Evolutionary conservation across 2,888 invertebrate species (phyloP), one percentile per base, ranked within the genome.

Genomic region (Microplitis deprimator): DNA sequence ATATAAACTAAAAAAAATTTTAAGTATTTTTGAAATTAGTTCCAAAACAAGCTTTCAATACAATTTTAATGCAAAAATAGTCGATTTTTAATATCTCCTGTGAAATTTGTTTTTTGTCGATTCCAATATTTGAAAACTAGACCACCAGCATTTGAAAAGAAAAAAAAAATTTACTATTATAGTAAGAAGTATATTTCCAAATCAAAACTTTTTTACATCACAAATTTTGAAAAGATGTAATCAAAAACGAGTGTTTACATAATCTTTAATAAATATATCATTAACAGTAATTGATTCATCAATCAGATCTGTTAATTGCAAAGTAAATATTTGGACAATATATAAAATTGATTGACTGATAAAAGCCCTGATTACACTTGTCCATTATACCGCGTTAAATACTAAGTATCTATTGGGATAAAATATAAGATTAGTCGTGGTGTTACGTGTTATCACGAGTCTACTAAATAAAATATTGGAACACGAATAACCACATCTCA

Each of bases 401-500:
- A 50, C 13, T 13, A 50, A 29, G 29, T 29, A 4, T 29, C 13
- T 8, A 50, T 13, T 50, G 10, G 50, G 50, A 13, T 13, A 50
- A 50, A 50, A 13, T 5, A 13, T 50, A 50, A 50, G 13, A 50
- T 50, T 50, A 50, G 13, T 29, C 29, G 3, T 4, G 29, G 3
- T 29, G 29, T 29, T 29, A 29, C 29, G 29, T 13, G 50, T 50
- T 50, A 50, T 50, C 50, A 50, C 13, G 13, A 50, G 13, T 50
- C 50, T 50, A 13, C 13, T 8, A 50, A 50, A 50, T 13, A 50
- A 50, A 50, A 50, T 13, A 50, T 50, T 50, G 50, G 13, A 50
- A 50, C 13, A 50, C 50, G 50, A 50, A 50, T 50, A 50, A 50
- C 50, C 50, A 68, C 75, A 77, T 79, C 79, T 79, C 78, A 81